phyloP scores from a whole-genome alignment of 2,113 vertebrate species.

The Tinamus guttatus region DNA sequence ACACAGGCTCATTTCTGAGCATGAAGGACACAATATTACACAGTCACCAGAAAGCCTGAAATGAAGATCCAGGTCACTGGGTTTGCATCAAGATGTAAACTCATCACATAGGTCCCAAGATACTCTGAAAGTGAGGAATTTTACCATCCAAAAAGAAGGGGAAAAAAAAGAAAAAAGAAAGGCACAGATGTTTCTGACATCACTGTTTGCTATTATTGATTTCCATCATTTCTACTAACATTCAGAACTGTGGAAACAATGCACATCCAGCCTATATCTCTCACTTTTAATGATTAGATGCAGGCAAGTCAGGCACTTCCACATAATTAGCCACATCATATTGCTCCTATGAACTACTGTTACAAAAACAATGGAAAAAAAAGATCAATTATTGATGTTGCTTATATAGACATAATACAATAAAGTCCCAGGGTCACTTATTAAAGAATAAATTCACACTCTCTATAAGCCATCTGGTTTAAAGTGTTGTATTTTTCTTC shows the following conservation, averaged over 20 bases:
- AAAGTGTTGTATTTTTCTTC: slow-evolving; percentile 11
- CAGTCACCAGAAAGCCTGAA: not conserved
- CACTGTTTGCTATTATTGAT: not conserved
- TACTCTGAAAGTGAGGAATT: not conserved
- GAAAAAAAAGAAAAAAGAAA: no score
- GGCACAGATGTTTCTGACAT: no score
- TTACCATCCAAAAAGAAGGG: not conserved
- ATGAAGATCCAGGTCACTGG: not conserved
- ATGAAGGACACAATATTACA: not conserved
- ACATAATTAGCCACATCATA: not conserved
- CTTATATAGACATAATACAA: not conserved
- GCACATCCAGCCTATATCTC: not conserved
- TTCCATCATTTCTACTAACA: not conserved
- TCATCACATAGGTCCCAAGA: not conserved
- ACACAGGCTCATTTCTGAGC: not conserved
- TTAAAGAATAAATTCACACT: slow-evolving; percentile 1
- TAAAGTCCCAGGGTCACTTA: not conserved
- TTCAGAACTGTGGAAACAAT: not conserved
- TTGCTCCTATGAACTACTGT: not conserved
- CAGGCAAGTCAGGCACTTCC: not conserved
- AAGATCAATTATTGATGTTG: not conserved
- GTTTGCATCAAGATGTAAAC: not conserved
- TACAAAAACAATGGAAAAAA: not conserved
- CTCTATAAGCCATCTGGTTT: not conserved
- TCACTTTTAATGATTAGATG: not conserved